These are phyloP conservation scores for Oncorhynchus clarkii DNA, from an alignment of 2,113 vertebrate genomes.

Conservation along the genomic window DNA sequence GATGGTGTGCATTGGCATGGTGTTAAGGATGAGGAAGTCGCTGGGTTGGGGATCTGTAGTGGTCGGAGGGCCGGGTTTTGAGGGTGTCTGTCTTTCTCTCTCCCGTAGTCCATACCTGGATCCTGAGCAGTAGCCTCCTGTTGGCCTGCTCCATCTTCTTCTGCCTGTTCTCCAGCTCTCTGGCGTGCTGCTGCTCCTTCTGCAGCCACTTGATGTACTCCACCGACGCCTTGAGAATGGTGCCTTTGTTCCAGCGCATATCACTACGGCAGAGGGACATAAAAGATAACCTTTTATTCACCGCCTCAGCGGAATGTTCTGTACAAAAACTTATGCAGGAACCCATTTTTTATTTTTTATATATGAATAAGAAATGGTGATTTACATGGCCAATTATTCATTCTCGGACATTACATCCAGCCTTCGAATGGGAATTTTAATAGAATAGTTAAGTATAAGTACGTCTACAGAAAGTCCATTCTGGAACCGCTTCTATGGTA, in stretches of 20 bases:
- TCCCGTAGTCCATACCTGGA: conserved; percentile 82
- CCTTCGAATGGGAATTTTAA: conserved; percentile 98
- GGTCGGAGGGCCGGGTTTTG: not conserved
- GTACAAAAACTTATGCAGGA: conserved; percentile 82
- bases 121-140: conserved; percentile 88
- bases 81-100: not conserved
- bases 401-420: conserved; percentile 92
- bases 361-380: conserved; percentile 95
- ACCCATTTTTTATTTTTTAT: conserved; percentile 59
- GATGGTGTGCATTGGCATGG: too few species aligned
- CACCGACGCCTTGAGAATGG: conserved; percentile 98
- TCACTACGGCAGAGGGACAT: conserved; percentile 83
- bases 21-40: not conserved
- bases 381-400: conserved; percentile 98
- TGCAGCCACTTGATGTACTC: conserved; percentile 99
- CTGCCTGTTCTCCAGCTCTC: conserved; percentile 93
- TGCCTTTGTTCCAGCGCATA: conserved; percentile 99
- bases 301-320: conserved; percentile 82
- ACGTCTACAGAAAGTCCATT: conserved; percentile 73
- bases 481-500: conserved; percentile 87
- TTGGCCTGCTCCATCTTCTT: conserved; percentile 96
- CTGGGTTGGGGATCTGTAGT: too few species aligned
- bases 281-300: conserved; percentile 89
- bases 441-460: conserved; percentile 96
- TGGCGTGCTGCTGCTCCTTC: conserved; percentile 95